Evolutionary conservation across 2,888 invertebrate species (phyloP).

Genomic region (Rapana venosa): DNA sequence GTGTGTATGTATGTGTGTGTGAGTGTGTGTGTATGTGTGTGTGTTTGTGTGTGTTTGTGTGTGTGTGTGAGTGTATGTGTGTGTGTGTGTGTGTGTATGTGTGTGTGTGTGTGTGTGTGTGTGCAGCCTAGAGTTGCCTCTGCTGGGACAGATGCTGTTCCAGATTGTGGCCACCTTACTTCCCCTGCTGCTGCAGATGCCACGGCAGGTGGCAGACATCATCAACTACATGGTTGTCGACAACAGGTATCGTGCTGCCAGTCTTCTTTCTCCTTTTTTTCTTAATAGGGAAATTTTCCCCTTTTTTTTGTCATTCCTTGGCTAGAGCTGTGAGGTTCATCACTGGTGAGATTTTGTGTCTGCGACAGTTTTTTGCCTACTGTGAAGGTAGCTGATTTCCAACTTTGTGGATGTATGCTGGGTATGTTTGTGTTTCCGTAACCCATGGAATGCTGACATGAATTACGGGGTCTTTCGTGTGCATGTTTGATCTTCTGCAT

Average conservation of each 20-base stretch:
- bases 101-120: background rate
- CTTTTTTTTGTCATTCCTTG: too few species aligned
- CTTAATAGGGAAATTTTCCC: too few species aligned
- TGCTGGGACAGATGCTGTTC: constrained; percentile 88
- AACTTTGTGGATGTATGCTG: too few species aligned
- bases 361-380: too few species aligned
- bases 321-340: too few species aligned
- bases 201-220: constrained; percentile 86
- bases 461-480: too few species aligned
- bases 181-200: constrained; percentile 86
- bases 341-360: too few species aligned
- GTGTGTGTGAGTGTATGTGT: background rate
- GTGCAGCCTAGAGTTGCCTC: constrained; percentile 77
- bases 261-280: too few species aligned
- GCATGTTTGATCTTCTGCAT: too few species aligned
- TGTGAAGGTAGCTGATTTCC: too few species aligned
- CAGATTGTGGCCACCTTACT: constrained; percentile 90
- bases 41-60: background rate
- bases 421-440: too few species aligned
- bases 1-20: background rate
- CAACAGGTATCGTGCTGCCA: constrained; percentile 68
- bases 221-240: constrained; percentile 84
- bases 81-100: background rate
- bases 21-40: background rate
- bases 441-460: too few species aligned